Evolutionary conservation across 2,888 invertebrate species (phyloP), one percentile per base, ranked within the genome.

Genomic region (Fabriciana adippe): DNA sequence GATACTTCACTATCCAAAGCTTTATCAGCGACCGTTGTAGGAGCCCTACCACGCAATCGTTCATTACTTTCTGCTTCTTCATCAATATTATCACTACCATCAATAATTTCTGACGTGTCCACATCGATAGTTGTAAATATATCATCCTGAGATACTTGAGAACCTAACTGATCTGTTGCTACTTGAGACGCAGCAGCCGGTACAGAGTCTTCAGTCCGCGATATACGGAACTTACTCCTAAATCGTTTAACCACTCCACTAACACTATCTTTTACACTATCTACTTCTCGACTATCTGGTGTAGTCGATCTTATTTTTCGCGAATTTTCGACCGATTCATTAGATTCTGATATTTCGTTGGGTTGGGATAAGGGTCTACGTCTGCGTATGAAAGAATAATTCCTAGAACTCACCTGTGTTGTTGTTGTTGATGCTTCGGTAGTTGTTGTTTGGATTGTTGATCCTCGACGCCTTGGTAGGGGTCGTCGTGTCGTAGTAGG

Each of bases 391-490:
- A 88, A 89, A 83, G 88, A 80, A 85, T 90, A 92, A 84, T 88
- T 92, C 91, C 90, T 93, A 81, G 86, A 85, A 92, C 94, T 94
- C 89, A 94, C 94, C 94, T 92, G 90, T 11, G 88, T 87, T 14
- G 85, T 79, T 11, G 87, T 77, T 11, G 83, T 76, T 13, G 85
- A 76, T 1, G 83, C 75, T 60, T 82, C 74, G 6, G 85, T 77
- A n/a, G 85, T 77, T 16, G 86, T 78, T 3, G 77, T 67, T 13
- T 74, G 82, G 15, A 48, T 48, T 48, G 80, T 79, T 14, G 87
- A 78, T 1, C 86, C 86, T 62, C 87, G 75, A 45, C 88, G 84
- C 62, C 84, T 82, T 59, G 83, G 72, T 41, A 81, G 51, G 16
- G 78, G 76, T 31, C 85, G 83, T n/a, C 87, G 82, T 18, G 85